Evolutionary conservation across 2,797 vertebrate genomes (phyloP).

Genomic region (Dromococcyx pavoninus): DNA sequence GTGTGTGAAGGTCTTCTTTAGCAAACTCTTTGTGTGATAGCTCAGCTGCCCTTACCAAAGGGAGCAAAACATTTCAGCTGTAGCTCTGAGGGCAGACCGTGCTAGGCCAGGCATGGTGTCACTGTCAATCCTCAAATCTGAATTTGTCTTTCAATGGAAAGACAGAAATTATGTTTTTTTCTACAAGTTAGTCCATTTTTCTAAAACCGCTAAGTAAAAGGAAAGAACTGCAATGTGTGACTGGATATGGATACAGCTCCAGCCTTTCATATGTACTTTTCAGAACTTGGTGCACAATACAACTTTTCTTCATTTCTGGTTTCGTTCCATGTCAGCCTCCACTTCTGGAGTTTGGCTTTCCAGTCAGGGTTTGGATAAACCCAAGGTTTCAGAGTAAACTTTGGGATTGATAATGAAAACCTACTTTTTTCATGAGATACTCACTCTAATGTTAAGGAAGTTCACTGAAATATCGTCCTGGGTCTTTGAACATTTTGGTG

Average conservation of each 20-base stretch:
- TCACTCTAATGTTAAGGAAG: background rate
- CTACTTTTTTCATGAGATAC: background rate
- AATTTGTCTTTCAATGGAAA: background rate
- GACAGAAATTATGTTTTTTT: background rate
- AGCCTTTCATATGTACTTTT: background rate
- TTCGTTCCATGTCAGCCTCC: accelerated
- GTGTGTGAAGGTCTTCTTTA: background rate
- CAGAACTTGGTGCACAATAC: background rate
- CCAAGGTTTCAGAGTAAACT: background rate
- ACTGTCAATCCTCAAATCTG: background rate
- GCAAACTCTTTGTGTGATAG: background rate
- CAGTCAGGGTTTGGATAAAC: background rate
- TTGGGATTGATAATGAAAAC: background rate
- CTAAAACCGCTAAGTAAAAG: background rate
- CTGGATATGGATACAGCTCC: background rate
- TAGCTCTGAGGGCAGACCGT: background rate
- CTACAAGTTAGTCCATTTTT: background rate
- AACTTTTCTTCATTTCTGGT: background rate
- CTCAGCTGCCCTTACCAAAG: background rate
- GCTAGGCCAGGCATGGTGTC: background rate
- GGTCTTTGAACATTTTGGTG: background rate
- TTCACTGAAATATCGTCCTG: background rate
- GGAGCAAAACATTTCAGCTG: background rate
- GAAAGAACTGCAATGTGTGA: background rate
- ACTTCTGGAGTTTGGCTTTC: background rate